Conservation (phyloP, 2,888 invertebrate species). For the Volucella zonaria region DNA sequence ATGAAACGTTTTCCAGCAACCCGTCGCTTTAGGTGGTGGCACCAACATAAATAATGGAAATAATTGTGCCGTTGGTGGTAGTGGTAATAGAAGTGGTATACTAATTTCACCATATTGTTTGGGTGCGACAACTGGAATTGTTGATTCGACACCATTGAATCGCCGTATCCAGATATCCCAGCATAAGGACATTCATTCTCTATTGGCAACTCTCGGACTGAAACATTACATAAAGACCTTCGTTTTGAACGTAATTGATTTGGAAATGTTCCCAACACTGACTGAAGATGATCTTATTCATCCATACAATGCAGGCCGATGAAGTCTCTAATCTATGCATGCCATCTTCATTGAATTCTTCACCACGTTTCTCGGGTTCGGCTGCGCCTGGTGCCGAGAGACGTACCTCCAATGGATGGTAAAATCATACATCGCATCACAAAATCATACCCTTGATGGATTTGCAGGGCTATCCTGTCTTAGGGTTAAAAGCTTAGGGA, state of each 20-base stretch:
- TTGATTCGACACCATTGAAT: too few relatives aligned
- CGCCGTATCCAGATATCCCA: too few relatives aligned
- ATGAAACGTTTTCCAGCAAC: too few relatives aligned
- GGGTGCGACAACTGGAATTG: too few relatives aligned
- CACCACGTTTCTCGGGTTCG: conserved; percentile 86
- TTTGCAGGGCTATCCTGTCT: conserved; percentile 61
- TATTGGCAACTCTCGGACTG: too few relatives aligned
- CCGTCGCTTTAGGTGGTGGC: too few relatives aligned
- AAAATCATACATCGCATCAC: conserved; percentile 42
- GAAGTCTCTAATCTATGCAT: too few relatives aligned
- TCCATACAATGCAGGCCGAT: conserved; percentile 82
- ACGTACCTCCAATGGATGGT: conserved; percentile 82
- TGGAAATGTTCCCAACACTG: too few relatives aligned
- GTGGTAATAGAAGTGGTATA: conserved; percentile 27
- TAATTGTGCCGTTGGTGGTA: conserved; percentile 22
- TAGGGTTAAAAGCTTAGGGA: conserved; percentile 20
- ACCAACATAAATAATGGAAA: conserved; percentile 14
- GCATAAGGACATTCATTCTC: too few relatives aligned
- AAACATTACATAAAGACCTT: too few relatives aligned
- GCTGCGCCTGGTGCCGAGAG: conserved; percentile 90
- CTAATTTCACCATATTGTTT: too few relatives aligned
- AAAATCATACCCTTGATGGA: conserved; percentile 40
- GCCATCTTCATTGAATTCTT: conserved; percentile 82
- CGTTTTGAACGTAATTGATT: too few relatives aligned
- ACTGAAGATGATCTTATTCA: conserved; percentile 94